Conservation (phyloP, 2,888 invertebrate genomes). For the Netelia melanura region DNA sequence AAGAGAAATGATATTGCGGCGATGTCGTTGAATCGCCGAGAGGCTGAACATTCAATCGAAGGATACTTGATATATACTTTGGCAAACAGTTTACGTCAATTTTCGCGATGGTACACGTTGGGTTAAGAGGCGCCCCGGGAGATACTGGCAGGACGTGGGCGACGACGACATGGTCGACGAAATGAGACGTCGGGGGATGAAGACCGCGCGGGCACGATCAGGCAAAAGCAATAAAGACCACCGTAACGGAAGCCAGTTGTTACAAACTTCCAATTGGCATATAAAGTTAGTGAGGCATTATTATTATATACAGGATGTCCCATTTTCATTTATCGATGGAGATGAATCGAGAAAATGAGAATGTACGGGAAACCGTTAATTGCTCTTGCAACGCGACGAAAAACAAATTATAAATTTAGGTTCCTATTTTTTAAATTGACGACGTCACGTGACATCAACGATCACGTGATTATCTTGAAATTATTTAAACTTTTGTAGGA, state of each 20-base stretch:
- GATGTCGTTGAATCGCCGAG: conserved; percentile 18
- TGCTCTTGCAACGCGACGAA: too few species aligned
- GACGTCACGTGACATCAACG: too few species aligned
- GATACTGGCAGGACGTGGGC: not conserved
- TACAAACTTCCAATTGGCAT: conserved; percentile 67
- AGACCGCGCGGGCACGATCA: conserved; percentile 20
- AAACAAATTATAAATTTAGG: too few species aligned
- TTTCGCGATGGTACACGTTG: conserved; percentile 67
- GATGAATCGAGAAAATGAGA: too few species aligned
- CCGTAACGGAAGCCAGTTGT: conserved; percentile 63
- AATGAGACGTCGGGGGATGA: conserved; percentile 24
- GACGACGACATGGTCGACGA: conserved; percentile 1
- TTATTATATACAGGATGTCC: too few species aligned
- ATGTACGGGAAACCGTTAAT: too few species aligned
- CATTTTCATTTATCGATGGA: too few species aligned
- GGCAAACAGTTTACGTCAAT: conserved; percentile 77
- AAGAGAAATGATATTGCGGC: conserved; percentile 36
- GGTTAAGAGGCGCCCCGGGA: conserved; percentile 43
- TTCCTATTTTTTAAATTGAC: too few species aligned
- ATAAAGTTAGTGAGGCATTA: conserved; percentile 25
- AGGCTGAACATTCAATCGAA: conserved; percentile 66
- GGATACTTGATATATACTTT: conserved; percentile 74
- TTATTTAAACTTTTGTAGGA: too few species aligned
- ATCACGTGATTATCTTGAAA: too few species aligned
- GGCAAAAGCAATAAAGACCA: conserved; percentile 65